These are phyloP conservation scores for Agrochola litura DNA, from an alignment of 2,888 invertebrate genomes.

Conservation along the genomic window DNA sequence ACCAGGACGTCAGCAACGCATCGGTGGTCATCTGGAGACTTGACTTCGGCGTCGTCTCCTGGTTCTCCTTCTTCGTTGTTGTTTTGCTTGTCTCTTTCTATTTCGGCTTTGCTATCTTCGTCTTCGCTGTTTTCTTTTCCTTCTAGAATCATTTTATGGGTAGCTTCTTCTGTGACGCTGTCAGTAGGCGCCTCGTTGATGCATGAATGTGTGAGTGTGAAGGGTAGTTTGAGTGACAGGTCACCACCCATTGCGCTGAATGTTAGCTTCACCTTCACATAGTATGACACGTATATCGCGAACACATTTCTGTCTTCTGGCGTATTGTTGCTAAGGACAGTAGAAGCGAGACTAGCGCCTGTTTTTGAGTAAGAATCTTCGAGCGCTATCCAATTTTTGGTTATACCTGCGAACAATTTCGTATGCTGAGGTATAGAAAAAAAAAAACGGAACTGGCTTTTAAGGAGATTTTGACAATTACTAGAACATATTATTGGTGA, in stretches of 20 bases:
- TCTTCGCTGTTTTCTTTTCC: slow-evolving; percentile 87
- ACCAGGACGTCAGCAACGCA: slow-evolving; percentile 86
- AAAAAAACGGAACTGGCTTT: background rate
- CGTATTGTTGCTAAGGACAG: slow-evolving; percentile 89
- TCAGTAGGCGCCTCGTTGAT: slow-evolving; percentile 91
- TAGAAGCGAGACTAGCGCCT: slow-evolving; percentile 91
- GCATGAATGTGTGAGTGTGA: slow-evolving; percentile 94
- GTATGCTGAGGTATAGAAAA: background rate
- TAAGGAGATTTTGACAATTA: background rate
- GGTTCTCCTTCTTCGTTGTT: slow-evolving; percentile 77
- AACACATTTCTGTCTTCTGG: slow-evolving; percentile 96
- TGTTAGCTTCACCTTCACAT: slow-evolving; percentile 96
- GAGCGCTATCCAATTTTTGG: slow-evolving; percentile 97
- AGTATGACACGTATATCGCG: slow-evolving; percentile 97
- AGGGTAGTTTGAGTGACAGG: slow-evolving; percentile 94
- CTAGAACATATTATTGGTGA: background rate
- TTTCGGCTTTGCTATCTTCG: slow-evolving; percentile 82
- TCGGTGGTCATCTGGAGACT: slow-evolving; percentile 81
- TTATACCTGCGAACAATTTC: slow-evolving; percentile 90
- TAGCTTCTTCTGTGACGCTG: slow-evolving; percentile 88
- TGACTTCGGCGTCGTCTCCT: slow-evolving; percentile 77
- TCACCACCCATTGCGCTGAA: slow-evolving; percentile 96
- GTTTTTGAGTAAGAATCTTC: slow-evolving; percentile 95
- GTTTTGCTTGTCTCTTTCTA: slow-evolving; percentile 83
- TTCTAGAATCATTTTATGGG: slow-evolving; percentile 87